Conservation (phyloP, 92 coral and sea anemone species). For the Hydrozoanthus gracilis region DNA sequence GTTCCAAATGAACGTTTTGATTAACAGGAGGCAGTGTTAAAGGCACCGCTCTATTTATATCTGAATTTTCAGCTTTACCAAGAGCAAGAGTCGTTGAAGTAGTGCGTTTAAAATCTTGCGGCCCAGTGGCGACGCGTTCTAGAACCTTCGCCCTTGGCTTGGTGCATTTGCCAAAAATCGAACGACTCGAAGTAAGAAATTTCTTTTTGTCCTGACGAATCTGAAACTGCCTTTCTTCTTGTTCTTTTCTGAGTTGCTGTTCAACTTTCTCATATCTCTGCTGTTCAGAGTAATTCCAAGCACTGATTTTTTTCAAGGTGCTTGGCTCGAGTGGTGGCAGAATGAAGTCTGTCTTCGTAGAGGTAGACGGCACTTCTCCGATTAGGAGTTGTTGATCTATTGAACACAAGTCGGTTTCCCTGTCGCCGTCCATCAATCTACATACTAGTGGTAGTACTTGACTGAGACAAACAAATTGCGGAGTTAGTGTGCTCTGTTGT, state of each 20-base stretch:
- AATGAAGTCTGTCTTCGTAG: slow-evolving; percentile 43
- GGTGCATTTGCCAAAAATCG: slow-evolving; percentile 43
- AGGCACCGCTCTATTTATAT: slow-evolving; percentile 28
- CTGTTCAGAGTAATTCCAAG: slow-evolving; percentile 51
- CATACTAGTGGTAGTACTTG: neutral
- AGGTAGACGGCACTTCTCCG: neutral
- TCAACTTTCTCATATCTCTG: slow-evolving; percentile 48
- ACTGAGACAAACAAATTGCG: neutral
- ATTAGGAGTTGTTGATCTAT: slow-evolving; percentile 3
- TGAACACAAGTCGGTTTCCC: neutral
- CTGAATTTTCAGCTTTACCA: neutral
- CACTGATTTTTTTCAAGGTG: slow-evolving; percentile 54
- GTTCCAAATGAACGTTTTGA: slow-evolving; percentile 40
- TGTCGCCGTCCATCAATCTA: neutral
- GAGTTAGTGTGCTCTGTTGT: neutral
- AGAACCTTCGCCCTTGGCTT: neutral
- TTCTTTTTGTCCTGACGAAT: slow-evolving; percentile 44
- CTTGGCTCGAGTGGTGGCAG: slow-evolving; percentile 61
- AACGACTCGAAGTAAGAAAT: slow-evolving; percentile 54
- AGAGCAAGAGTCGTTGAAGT: neutral
- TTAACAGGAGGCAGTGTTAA: slow-evolving; percentile 57
- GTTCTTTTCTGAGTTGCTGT: slow-evolving; percentile 57
- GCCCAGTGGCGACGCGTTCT: neutral
- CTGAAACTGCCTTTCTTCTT: slow-evolving; percentile 58
- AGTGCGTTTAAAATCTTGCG: neutral